Base-by-base conservation (phyloP, 2,888 invertebrate genomes). In the Cepaea hortensis region DNA sequence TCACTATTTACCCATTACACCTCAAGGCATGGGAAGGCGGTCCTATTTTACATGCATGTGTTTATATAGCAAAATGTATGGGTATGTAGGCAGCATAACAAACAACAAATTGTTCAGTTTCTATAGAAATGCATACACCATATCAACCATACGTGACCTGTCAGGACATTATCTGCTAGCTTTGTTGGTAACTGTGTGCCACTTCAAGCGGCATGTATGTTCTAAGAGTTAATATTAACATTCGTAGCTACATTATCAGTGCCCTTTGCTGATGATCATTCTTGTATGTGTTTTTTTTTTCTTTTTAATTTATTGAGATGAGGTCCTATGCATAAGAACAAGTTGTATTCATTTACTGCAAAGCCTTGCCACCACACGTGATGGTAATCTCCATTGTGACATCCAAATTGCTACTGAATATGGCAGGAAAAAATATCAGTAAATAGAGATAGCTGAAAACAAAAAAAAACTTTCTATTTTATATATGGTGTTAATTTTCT, bases 301-400 rank as follows among this genome's bases (percentile, higher is more conserved):
- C 11, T 65, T 11, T 46, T 50, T 81, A 65, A 35, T 35, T 68
- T 68, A 46, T 65, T 62, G 35, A 15, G 35, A 68, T 50, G 11
- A 73, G 61, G 73, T 73, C 75, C 83, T 83, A 83, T 83, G 83
- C 83, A 83, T 73, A 75, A 73, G 83, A 83, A 83, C 83, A 83
- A 83, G 83, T 61, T 83, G 55, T 50, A n/a, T 81, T 70, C 46
- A 48, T 70, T 70, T 75, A 82, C 3, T 83, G 23, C 55, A 3
- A n/a, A 72, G n/a, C 55, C 13, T 35, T 83, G 62, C 23, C 72
- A 61, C 23, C 35, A 61, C 61, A 35, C n/a, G 70, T 35, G 20
- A 68, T 70, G 46, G 46, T 81, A 46, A 62, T 65, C 6, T 46
- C 46, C 72, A 55, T 23, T 50, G 65, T 50, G 77, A 50, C n/a